phyloP scores from a whole-genome alignment of 2,797 vertebrate genomes.

The Oreortyx pictus region DNA sequence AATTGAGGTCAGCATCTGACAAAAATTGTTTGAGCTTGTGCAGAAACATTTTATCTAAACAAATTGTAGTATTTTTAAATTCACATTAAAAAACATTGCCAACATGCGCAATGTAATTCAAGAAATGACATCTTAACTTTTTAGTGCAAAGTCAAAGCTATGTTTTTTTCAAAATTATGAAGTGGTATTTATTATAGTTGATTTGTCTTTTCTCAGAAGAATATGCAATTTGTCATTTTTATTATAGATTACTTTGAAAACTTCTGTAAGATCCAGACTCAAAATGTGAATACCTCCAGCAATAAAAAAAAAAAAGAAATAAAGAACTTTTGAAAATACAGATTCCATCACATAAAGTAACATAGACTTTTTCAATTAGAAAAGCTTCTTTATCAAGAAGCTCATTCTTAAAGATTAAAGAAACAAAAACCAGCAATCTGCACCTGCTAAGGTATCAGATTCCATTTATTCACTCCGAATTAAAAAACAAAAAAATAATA shows the following conservation, averaged over 20 bases:
- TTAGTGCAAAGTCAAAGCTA: constrained; percentile 7
- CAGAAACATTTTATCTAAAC: constrained; percentile 69
- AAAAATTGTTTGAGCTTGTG: constrained; percentile 71
- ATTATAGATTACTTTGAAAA: background rate
- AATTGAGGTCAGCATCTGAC: constrained; percentile 75
- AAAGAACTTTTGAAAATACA: background rate
- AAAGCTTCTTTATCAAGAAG: background rate
- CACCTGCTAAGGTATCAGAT: background rate
- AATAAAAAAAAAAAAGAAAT: background rate
- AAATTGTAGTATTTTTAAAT: constrained; percentile 66
- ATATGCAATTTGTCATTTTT: background rate
- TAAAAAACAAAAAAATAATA: no score
- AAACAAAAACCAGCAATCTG: background rate
- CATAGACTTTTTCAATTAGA: background rate
- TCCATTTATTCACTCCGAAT: background rate
- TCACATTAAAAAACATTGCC: constrained; percentile 51
- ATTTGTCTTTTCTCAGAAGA: background rate
- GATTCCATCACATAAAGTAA: background rate
- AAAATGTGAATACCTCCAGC: background rate
- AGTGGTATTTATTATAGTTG: background rate
- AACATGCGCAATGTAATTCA: constrained; percentile 36
- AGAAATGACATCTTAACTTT: constrained; percentile 19
- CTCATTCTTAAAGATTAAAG: background rate
- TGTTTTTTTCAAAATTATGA: no score
- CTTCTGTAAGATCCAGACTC: constrained; percentile 13